Evolutionary conservation across 2,113 vertebrate genomes (phyloP), one percentile per base, ranked within the genome.

Genomic region (Tragelaphus scriptus): DNA sequence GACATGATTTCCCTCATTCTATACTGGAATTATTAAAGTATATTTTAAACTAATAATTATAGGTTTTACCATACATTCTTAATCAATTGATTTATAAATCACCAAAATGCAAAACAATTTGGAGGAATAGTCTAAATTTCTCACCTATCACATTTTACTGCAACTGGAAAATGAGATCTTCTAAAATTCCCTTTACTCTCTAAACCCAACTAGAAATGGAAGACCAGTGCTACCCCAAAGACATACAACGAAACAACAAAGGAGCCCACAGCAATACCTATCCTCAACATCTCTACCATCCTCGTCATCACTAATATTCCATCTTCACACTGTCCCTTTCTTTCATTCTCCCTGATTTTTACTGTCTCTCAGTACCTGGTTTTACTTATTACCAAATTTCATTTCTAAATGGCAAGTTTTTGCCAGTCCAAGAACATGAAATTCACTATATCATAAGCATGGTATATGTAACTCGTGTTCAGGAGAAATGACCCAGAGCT

Each of bases 171-270:
- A 3, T 44, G 61, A 91, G 25, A 71, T 71, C 53, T 96, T 79
- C 68, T 53, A 84, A 75, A 96, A 87, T 75, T 97, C 81, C 87
- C 63, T 85, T 92, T 75, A 58, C 56, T 96, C 40, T 89, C 53
- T 40, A 92, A 88, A 94, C 71, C 19, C 80, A 97, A 75, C 58
- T 36, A 88, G 51, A 97, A 88, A 90, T n/a, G 44, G 11, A 96
- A 58, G 5, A 93, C 68, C 3, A 88, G 36, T 58, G 12, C 53
- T 90, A 56, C 15, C 40, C 65, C 47, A 56, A 88, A 97, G 36
- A 40, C n/a, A 80, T 21, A 91, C 53, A 94, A 91, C 55, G 82
- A 88, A 89, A 49, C 40, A 59, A 55, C 23, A 82, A 80, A 61
- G 56, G 23, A 47, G 32, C 8, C n/a, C 17, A 65, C 10, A 91